Evolutionary conservation across 1,140 invertebrate species (phyloP).

Genomic region (Coboldia fuscipes): DNA sequence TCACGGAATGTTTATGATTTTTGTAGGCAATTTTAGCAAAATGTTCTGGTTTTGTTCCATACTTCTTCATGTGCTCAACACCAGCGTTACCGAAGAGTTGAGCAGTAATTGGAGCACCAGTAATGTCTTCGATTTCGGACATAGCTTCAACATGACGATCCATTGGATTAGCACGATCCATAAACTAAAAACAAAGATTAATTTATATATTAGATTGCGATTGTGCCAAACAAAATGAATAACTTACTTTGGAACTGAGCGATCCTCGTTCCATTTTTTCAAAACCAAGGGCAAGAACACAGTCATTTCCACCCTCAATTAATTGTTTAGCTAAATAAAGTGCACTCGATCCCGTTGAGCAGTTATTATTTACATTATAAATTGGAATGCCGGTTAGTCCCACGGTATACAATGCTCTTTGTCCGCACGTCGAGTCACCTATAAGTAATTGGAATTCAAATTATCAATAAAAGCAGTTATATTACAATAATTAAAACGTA

Average conservation of each 20-base stretch:
- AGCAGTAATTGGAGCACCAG: constrained; percentile 63
- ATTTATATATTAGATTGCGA: too few species aligned
- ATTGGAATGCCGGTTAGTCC: constrained; percentile 95
- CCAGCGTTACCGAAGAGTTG: constrained; percentile 96
- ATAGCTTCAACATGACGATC: constrained; percentile 81
- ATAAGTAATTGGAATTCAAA: too few species aligned
- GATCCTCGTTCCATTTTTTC: constrained; percentile 96
- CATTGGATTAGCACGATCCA: constrained; percentile 81
- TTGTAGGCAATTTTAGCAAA: constrained; percentile 96
- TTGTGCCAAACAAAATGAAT: too few species aligned
- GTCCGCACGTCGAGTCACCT: constrained; percentile 90
- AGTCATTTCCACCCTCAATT: constrained; percentile 68
- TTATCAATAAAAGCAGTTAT: too few species aligned
- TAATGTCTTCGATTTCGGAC: constrained; percentile 57
- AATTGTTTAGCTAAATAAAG: constrained; percentile 78
- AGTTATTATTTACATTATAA: constrained; percentile 98
- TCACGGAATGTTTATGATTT: constrained; percentile 90
- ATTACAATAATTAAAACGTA: too few species aligned
- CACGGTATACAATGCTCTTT: constrained; percentile 82
- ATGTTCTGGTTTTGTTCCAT: constrained; percentile 72
- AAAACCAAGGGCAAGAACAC: constrained; percentile 84
- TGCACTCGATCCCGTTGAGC: constrained; percentile 87
- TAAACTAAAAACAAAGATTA: constrained; percentile 29
- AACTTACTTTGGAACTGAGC: too few species aligned
- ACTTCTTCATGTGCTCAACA: constrained; percentile 90